These are phyloP conservation scores for Tinamus major DNA, from an alignment of 2,797 vertebrate genomes.

Conservation along the genomic window DNA sequence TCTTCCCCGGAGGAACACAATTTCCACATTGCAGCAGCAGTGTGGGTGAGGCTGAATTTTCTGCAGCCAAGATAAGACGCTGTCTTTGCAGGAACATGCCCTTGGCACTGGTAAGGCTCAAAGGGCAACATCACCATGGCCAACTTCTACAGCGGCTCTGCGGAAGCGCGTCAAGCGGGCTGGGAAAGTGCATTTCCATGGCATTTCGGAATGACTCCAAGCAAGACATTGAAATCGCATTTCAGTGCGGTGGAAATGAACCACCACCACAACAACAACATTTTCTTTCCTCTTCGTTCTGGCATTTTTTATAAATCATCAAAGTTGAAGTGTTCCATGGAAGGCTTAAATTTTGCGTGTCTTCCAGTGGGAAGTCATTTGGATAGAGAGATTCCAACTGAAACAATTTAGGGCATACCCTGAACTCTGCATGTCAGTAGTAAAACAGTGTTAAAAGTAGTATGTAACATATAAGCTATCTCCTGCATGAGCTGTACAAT, in stretches of 20 bases:
- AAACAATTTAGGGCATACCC: background rate
- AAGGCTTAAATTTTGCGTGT: background rate
- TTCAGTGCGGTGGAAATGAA: background rate
- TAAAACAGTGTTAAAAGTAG: background rate
- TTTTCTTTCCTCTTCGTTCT: background rate
- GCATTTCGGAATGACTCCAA: background rate
- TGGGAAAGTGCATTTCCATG: background rate
- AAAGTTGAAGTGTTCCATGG: background rate
- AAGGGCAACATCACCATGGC: background rate
- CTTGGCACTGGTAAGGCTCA: fast-evolving
- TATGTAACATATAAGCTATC: background rate
- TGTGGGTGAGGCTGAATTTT: background rate
- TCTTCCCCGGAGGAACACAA: background rate
- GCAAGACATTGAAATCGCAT: background rate
- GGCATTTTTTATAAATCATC: background rate
- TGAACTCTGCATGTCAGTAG: background rate
- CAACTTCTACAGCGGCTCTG: background rate
- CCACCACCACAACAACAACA: background rate
- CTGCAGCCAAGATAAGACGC: background rate
- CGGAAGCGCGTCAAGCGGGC: too few relatives aligned
- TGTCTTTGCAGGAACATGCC: background rate
- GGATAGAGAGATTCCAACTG: background rate
- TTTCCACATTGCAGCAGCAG: background rate
- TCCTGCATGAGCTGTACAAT: background rate
- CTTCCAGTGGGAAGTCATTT: background rate